A percentile compares a stretch with the other conserved stretches of the same genome.
Conservation (phyloP, 2,797 vertebrate species). For the Schizopygopsis malacanthus region DNA sequence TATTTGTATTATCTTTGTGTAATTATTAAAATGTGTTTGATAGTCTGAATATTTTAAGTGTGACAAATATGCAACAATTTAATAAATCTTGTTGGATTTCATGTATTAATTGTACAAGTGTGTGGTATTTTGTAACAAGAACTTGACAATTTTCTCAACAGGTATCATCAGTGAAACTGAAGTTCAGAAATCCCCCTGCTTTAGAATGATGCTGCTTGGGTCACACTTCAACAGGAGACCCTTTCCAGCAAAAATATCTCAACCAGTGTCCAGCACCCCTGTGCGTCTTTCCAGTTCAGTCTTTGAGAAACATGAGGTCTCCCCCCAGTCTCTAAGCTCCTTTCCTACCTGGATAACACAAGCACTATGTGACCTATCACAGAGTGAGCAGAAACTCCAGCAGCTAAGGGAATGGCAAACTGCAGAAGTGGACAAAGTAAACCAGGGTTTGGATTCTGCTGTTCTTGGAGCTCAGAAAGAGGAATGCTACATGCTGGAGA, state of each 20-base stretch:
- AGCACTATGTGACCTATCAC: conserved; percentile 74
- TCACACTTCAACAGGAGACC: conserved; percentile 53
- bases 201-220: conserved; percentile 57
- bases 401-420: conserved; percentile 72
- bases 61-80: neutral
- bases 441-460: conserved; percentile 72
- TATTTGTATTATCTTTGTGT: too few relatives aligned
- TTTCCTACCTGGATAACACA: conserved; percentile 73
- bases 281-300: conserved; percentile 19
- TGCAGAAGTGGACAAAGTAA: conserved; percentile 74
- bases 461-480: conserved; percentile 72
- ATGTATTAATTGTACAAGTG: neutral
- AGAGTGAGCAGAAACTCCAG: conserved; percentile 72
- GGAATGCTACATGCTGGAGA: conserved; percentile 75
- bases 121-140: conserved; percentile 5
- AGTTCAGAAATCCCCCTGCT: neutral
- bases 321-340: conserved; percentile 57
- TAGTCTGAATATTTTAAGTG: too few relatives aligned
- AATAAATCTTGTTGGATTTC: neutral
- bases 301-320: conserved; percentile 60
- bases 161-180: conserved; percentile 24
- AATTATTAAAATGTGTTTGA: too few relatives aligned
- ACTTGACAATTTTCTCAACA: neutral
- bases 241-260: conserved; percentile 37
- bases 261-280: conserved; percentile 58